Percentiles rank a stretch among this genome's conserved stretches.
phyloP scores from a whole-genome alignment of 2,797 vertebrate genomes.

The Neopelma chrysocephalum region DNA sequence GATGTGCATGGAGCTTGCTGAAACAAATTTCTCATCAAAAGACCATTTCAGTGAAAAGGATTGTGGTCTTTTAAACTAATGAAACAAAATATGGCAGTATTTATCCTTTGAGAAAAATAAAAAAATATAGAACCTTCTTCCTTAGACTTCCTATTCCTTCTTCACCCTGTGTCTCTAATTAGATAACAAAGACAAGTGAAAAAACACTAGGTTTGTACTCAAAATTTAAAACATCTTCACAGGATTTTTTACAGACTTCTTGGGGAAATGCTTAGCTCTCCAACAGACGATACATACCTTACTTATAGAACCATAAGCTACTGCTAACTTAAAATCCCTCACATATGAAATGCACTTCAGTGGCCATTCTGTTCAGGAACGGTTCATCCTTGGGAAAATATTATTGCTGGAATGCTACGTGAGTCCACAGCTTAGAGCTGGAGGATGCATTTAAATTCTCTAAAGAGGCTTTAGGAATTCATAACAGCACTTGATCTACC shows the following conservation, averaged over 20 bases:
- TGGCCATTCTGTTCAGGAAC: slow-evolving; percentile 25
- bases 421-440: slow-evolving; percentile 19
- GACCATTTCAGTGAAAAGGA: background rate
- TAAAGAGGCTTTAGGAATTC: slow-evolving; percentile 44
- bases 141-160: background rate
- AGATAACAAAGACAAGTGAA: background rate
- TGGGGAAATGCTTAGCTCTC: background rate
- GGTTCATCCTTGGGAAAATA: slow-evolving; percentile 54
- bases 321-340: slow-evolving; percentile 10
- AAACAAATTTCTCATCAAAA: background rate
- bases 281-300: background rate
- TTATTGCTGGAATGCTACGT: slow-evolving; percentile 19
- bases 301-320: slow-evolving; percentile 1
- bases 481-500: slow-evolving; percentile 21
- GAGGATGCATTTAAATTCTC: slow-evolving; percentile 42
- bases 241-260: background rate
- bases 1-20: background rate
- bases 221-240: background rate
- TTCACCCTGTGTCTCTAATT: background rate
- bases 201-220: background rate
- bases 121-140: background rate
- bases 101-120: background rate
- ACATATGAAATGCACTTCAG: slow-evolving; percentile 5
- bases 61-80: background rate
- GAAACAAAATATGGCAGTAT: background rate